Evolutionary conservation across 2,888 invertebrate genomes (phyloP), one percentile per base, ranked within the genome.

Genomic region (Drosophila gaucha): DNA sequence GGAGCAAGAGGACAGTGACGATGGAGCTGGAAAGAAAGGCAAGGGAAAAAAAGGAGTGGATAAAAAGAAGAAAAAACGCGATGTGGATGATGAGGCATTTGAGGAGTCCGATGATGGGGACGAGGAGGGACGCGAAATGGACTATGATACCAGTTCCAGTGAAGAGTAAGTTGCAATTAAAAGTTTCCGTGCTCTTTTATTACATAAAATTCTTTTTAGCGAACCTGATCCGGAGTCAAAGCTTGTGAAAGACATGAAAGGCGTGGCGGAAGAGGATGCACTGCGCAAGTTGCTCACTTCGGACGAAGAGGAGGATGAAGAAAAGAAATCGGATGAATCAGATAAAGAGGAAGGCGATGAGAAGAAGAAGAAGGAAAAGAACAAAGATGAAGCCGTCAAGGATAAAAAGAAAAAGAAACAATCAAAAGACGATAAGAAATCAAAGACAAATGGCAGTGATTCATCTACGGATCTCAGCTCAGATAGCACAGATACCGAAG

Each of bases 41-140:
- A 94, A 94, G 68, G 93, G 93, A 67, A 94, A 94, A 78, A 95
- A 94, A 79, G 91, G 88, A 3, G 89, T 89, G 74, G 89, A 85
- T 12, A 93, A 93, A 14, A 93, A 94, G 52, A 94, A 94, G 69
- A 97, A 96, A 88, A 96, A 96, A 87, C 95, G 95, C 57, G 95
- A 95, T 70, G 95, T 96, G 0, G 96, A 97, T 68, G 95, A 96
- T 76, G 98, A 98, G 90, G 98, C 98, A 0, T 94, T 96, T 56
- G 98, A 99, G 90, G 99, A 99, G 89, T 98, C 98, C 74, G 99
- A 99, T 91, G 98, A 99, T 90, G 98, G 98, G 0, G 98, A 99
- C 90, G 98, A 97, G 86, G 99, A 99, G 92, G 98, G 98, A 0
- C 92, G 97, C 52, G 99, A 99, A 93, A 94, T 95, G 77, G 99